Evolutionary conservation across 2,888 invertebrate species (phyloP).

Genomic region (Vannuccia rotundouncinata): DNA sequence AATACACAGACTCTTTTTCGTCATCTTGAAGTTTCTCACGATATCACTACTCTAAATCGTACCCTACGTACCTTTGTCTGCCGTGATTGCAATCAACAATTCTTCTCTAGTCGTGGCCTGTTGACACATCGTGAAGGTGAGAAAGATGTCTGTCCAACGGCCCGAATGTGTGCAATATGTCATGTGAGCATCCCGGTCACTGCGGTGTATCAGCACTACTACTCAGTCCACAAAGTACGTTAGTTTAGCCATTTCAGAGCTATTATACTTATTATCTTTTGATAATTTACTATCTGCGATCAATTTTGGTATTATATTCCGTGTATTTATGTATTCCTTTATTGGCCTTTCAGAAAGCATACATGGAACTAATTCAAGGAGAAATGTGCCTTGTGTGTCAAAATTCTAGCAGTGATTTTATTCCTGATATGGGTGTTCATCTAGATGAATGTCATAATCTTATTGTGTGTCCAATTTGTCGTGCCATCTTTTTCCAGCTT

Average conservation of each 20-base stretch:
- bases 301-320: background rate
- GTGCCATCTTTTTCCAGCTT: background rate
- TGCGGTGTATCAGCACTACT: background rate
- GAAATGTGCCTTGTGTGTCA: background rate
- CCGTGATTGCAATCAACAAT: background rate
- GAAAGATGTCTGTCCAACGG: background rate
- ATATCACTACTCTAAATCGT: background rate
- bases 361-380: background rate
- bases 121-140: background rate
- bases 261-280: too few relatives aligned
- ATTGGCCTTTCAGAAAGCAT: background rate
- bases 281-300: too few relatives aligned
- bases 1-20: background rate
- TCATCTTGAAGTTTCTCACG: background rate
- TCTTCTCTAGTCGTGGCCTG: background rate
- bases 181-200: background rate
- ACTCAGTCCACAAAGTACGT: background rate
- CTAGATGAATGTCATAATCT: background rate
- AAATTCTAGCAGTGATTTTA: background rate
- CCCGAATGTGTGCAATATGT: background rate
- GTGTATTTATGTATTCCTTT: background rate
- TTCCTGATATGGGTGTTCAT: background rate
- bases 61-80: background rate
- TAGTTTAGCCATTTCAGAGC: too few relatives aligned
- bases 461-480: background rate